These are phyloP conservation scores for Brachycybe producta DNA, from an alignment of 2,888 invertebrate genomes.

Conservation along the genomic window DNA sequence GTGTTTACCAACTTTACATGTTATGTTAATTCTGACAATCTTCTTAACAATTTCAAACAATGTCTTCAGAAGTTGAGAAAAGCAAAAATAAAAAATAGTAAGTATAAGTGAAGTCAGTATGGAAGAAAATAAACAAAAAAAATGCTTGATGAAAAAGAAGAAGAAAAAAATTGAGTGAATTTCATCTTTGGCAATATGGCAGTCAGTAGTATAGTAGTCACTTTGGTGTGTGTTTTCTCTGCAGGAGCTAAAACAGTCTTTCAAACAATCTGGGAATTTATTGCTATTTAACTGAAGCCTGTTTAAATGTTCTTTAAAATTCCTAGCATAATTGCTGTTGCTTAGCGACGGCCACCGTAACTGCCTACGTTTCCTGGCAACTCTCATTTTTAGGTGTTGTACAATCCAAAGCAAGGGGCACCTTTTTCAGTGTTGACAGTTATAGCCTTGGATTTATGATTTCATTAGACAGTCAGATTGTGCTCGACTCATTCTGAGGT, in stretches of 20 bases:
- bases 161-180: too few relatives aligned
- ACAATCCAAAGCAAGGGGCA: conserved; percentile 14
- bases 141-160: too few relatives aligned
- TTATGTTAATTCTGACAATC: too few relatives aligned
- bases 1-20: too few relatives aligned
- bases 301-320: conserved; percentile 18
- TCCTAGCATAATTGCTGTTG: conserved; percentile 18
- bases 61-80: too few relatives aligned
- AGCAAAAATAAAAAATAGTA: too few relatives aligned
- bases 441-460: conserved; percentile 18
- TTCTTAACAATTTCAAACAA: too few relatives aligned
- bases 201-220: too few relatives aligned
- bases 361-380: conserved; percentile 16
- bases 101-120: too few relatives aligned
- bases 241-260: conserved; percentile 15
- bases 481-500: conserved; percentile 17
- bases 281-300: conserved; percentile 17
- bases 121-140: too few relatives aligned
- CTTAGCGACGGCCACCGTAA: conserved; percentile 14
- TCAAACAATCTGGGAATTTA: conserved; percentile 19
- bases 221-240: too few relatives aligned
- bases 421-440: conserved; percentile 17
- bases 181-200: too few relatives aligned
- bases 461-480: conserved; percentile 19
- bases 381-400: conserved; percentile 14